A percentile compares a stretch with the other conserved stretches of the same genome.
Evolutionary conservation across 2,888 invertebrate genomes (phyloP).

Genomic region (Drosophila paramelanica): DNA sequence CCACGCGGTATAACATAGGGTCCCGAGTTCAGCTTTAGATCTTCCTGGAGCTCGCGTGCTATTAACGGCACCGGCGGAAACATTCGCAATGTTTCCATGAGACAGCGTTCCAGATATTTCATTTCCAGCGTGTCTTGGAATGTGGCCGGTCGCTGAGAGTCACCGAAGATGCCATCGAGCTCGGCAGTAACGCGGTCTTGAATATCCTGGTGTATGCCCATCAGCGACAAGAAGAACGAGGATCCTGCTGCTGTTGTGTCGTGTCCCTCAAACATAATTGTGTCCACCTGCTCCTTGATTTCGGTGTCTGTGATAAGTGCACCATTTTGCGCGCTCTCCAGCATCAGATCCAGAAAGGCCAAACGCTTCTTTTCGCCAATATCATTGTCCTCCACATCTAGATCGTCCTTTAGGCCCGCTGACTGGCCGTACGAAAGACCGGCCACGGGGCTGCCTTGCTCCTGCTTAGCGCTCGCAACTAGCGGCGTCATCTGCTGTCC

Average conservation of each 20-base stretch:
- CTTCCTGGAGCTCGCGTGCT: conserved; percentile 90
- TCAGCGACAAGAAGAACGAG: conserved; percentile 91
- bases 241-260: conserved; percentile 93
- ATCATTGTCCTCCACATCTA: conserved; percentile 91
- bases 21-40: conserved; percentile 89
- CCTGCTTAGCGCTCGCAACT: conserved; percentile 6
- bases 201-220: conserved; percentile 90
- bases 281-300: conserved; percentile 93
- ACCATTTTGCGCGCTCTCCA: conserved; percentile 91
- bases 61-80: conserved; percentile 92
- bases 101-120: conserved; percentile 93
- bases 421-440: conserved; percentile 91
- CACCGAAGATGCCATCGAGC: conserved; percentile 90
- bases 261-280: conserved; percentile 95
- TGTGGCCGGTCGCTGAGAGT: conserved; percentile 90
- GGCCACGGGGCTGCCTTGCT: conserved; percentile 85
- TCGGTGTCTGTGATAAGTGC: conserved; percentile 90
- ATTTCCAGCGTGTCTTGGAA: conserved; percentile 94
- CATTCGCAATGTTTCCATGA: conserved; percentile 92
- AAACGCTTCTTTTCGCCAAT: conserved; percentile 92
- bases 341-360: conserved; percentile 94
- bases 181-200: conserved; percentile 91
- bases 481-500: conserved; percentile 2
- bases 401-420: conserved; percentile 91
- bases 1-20: conserved; percentile 89